Evolutionary conservation across 2,797 vertebrate genomes (phyloP).

Genomic region (Sebastes reedi): DNA sequence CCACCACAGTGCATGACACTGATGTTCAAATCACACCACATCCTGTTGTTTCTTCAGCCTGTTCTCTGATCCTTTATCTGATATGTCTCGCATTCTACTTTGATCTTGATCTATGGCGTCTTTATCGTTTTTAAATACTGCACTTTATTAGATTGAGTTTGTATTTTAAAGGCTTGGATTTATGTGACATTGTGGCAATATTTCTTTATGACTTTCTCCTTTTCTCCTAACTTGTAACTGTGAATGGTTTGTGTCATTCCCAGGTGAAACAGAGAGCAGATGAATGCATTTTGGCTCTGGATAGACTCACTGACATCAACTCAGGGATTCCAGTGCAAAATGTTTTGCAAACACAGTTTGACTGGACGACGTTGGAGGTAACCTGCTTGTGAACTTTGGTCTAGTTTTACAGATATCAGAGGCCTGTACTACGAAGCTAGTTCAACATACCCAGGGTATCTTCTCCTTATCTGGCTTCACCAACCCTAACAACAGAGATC

Average conservation of each 20-base stretch:
- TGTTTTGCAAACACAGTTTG: conserved; percentile 84
- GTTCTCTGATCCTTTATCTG: background rate
- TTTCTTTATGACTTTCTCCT: background rate
- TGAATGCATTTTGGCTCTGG: conserved; percentile 90
- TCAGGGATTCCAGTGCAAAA: conserved; percentile 84
- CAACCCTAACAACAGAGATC: too few relatives aligned
- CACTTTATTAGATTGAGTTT: background rate
- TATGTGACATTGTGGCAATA: background rate
- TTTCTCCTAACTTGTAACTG: background rate
- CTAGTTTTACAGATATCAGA: background rate
- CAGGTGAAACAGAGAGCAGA: conserved; percentile 90
- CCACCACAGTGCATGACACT: background rate
- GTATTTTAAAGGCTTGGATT: background rate
- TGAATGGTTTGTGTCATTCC: background rate
- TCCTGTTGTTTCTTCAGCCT: background rate
- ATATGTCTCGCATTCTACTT: background rate
- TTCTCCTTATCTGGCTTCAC: too few relatives aligned
- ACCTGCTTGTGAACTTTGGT: background rate
- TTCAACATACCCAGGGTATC: too few relatives aligned
- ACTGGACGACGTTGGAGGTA: conserved; percentile 88
- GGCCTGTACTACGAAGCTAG: too few relatives aligned
- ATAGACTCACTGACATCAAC: conserved; percentile 86
- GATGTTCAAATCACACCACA: conserved; percentile 26
- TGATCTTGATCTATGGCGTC: background rate
- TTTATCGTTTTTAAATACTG: background rate